Base-by-base conservation (phyloP, 2,113 vertebrate species). In the Sialia sialis region DNA sequence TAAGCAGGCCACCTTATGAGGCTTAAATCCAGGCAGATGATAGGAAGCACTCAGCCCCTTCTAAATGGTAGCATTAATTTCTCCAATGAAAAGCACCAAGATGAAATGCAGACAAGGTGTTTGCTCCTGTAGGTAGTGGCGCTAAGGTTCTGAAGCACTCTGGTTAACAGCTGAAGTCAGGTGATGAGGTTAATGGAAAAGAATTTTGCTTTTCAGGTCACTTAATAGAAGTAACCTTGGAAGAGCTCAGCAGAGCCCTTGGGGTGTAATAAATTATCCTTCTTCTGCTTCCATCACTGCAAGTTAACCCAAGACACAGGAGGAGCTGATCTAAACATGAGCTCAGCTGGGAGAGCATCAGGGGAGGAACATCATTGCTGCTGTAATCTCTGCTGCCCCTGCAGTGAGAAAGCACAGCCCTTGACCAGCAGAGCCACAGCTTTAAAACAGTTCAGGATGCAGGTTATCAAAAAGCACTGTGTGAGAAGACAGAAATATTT, bases 201-300 rank as follows among this genome's bases (percentile, higher is more conserved):
- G 39, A 90, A 94, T 89, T 69, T 91, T 87, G 84, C 89, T 93
- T 91, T 90, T 97, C 90, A 44, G 81, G 70, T 74, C 85, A 63
- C 62, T 90, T 92, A 66, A 96, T 92, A 92, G 96, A 84, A 97
- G 86, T 91, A 95, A 95, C 91, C 95, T 94, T 95, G 86, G 93
- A 73, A 96, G 94, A 93, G 68, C 67, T 96, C 91, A 93, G 81
- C 51, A 68, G 77, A 93, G 59, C 84, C 84, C 78, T 86, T 83
- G 77, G 59, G 85, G 22, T 68, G 36, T 81, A 89, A 52, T 69
- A 68, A 91, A 86, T 64, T 72, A 77, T 92, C 92, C 84, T 36
- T 90, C 59, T 68, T 56, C 77, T 78, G 77, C 92, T 88, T 93
- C 79, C 89, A 54, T 93, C 73, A 68, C 75, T 83, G 41, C 77